These are phyloP conservation scores for Micrasema longulum DNA, from an alignment of 1,140 invertebrate genomes.

Conservation along the genomic window DNA sequence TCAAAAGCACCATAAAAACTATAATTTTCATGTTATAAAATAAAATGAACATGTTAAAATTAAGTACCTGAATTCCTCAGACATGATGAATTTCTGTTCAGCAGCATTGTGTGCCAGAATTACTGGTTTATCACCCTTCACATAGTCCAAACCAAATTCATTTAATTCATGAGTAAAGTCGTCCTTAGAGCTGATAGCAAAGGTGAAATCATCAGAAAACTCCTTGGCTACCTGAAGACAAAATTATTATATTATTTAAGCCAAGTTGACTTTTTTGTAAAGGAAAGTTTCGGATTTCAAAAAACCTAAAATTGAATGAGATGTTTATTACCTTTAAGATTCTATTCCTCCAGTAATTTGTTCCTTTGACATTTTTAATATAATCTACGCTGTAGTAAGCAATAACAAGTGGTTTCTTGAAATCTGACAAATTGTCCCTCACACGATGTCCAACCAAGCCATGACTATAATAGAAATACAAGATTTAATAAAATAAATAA, in stretches of 20 bases:
- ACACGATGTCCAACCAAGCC: conserved; percentile 93
- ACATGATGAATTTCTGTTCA: conserved; percentile 92
- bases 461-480: conserved; percentile 73
- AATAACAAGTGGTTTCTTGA: conserved; percentile 89
- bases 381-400: conserved; percentile 97
- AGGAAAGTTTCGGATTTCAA: too few species aligned
- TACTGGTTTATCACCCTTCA: conserved; percentile 90
- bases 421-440: conserved; percentile 86
- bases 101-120: conserved; percentile 84
- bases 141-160: conserved; percentile 92
- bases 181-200: conserved; percentile 92
- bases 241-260: neutral
- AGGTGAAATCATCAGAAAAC: conserved; percentile 81
- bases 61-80: conserved; percentile 87
- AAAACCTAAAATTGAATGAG: too few species aligned
- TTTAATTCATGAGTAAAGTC: conserved; percentile 94
- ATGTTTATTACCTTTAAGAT: conserved; percentile 78
- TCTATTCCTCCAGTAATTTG: conserved; percentile 99
- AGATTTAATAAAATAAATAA: conserved; percentile 29
- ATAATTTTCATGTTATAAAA: too few species aligned
- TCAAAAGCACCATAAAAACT: too few species aligned
- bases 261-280: too few species aligned
- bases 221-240: conserved; percentile 83
- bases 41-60: too few species aligned
- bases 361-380: conserved; percentile 95